A percentile compares a stretch with the other conserved stretches of the same genome.
Evolutionary conservation across 2,888 invertebrate genomes (phyloP).

Genomic region (Phania funesta): DNA sequence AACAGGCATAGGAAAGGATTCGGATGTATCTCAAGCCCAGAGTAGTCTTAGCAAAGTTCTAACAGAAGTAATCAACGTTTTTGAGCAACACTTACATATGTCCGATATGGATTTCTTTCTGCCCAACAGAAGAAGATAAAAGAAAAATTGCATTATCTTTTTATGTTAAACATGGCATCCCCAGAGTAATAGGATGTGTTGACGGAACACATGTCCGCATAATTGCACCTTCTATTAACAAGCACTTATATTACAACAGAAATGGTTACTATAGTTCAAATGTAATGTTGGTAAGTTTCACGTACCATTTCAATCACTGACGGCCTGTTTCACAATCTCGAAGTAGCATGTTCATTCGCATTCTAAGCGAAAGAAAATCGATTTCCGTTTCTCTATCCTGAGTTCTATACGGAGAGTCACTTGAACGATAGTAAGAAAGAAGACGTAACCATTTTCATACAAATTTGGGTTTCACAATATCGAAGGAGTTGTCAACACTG

Average conservation of each 20-base stretch:
- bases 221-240: too few relatives aligned
- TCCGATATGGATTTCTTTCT: background rate
- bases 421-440: background rate
- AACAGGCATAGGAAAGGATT: too few relatives aligned
- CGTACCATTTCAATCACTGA: too few relatives aligned
- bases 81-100: background rate
- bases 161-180: too few relatives aligned
- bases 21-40: background rate
- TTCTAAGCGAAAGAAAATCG: constrained; percentile 7
- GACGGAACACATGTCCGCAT: too few relatives aligned
- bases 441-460: constrained; percentile 5
- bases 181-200: too few relatives aligned
- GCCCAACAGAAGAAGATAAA: background rate
- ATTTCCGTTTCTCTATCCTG: background rate
- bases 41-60: background rate
- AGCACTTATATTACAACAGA: too few relatives aligned
- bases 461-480: background rate
- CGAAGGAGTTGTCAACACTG: constrained; percentile 6
- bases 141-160: background rate
- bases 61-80: background rate
- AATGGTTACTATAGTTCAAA: too few relatives aligned
- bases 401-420: background rate
- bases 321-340: too few relatives aligned
- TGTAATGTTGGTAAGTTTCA: too few relatives aligned
- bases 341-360: constrained; percentile 1